phyloP scores from a whole-genome alignment of 2,113 vertebrate genomes.

The Gymnorhina tibicen region DNA sequence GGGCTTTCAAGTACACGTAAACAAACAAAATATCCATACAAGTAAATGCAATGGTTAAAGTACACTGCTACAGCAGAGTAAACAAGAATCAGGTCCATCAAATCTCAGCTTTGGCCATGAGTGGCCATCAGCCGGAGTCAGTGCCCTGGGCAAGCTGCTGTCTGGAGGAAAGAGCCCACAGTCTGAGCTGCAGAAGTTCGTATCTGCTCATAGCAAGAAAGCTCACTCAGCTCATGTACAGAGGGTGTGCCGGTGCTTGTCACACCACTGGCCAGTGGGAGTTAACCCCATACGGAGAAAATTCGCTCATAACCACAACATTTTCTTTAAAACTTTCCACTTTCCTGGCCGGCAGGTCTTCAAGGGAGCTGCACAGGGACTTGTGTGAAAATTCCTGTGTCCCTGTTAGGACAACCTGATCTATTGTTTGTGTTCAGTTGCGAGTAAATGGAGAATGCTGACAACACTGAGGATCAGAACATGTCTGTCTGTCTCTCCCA shows the following conservation, averaged over 20 bases:
- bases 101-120: neutral
- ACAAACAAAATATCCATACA: neutral
- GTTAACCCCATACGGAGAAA: neutral
- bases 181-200: neutral
- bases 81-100: neutral
- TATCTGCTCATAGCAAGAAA: neutral
- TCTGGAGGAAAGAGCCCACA: neutral
- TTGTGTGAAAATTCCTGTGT: neutral
- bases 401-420: neutral
- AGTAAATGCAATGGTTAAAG: neutral
- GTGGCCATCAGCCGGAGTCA: neutral
- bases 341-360: neutral
- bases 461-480: neutral
- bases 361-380: neutral
- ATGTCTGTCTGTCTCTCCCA: neutral
- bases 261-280: rapidly evolving
- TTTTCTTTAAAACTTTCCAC: neutral
- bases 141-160: neutral
- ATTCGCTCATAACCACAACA: neutral
- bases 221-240: neutral
- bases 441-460: neutral
- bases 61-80: neutral
- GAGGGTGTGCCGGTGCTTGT: neutral
- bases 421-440: neutral
- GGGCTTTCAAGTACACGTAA: neutral